Conservation (phyloP, 2,797 vertebrate species). For the Coranthus polyacanthus region DNA sequence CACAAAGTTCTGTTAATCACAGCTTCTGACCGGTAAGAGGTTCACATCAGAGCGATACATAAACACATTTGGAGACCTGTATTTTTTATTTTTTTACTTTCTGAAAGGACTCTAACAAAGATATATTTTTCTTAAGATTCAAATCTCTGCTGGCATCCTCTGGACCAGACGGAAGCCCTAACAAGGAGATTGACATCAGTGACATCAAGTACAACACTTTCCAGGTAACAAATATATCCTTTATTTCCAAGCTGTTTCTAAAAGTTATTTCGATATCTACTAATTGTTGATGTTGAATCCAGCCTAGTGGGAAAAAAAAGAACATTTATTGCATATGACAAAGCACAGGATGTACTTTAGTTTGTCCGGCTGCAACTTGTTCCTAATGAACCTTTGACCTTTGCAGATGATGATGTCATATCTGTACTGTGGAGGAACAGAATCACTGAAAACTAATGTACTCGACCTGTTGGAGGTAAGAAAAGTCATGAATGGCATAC, state of each 20-base stretch:
- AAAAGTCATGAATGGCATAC: not conserved
- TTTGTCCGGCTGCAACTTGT: conserved; percentile 1
- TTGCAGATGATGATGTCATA: conserved; percentile 97
- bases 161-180: conserved; percentile 83
- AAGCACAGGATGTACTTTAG: not conserved
- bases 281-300: not conserved
- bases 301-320: not conserved
- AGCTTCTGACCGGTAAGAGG: conserved; percentile 92
- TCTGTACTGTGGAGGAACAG: conserved; percentile 94
- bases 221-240: conserved; percentile 84
- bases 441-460: conserved; percentile 90
- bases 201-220: conserved; percentile 95
- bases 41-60: not conserved
- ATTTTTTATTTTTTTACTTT: not conserved
- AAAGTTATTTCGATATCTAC: not conserved
- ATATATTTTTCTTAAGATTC: conserved; percentile 84
- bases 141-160: conserved; percentile 91
- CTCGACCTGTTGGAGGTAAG: conserved; percentile 93
- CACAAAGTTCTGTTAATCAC: conserved; percentile 97
- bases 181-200: conserved; percentile 91
- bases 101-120: not conserved
- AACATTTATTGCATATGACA: not conserved
- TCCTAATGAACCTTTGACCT: conserved; percentile 38
- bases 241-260: not conserved
- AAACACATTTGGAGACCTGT: not conserved